Percentiles rank a stretch among this genome's conserved stretches.
Evolutionary conservation across 2,888 invertebrate genomes (phyloP).

Genomic region (Strigamia maritima): DNA sequence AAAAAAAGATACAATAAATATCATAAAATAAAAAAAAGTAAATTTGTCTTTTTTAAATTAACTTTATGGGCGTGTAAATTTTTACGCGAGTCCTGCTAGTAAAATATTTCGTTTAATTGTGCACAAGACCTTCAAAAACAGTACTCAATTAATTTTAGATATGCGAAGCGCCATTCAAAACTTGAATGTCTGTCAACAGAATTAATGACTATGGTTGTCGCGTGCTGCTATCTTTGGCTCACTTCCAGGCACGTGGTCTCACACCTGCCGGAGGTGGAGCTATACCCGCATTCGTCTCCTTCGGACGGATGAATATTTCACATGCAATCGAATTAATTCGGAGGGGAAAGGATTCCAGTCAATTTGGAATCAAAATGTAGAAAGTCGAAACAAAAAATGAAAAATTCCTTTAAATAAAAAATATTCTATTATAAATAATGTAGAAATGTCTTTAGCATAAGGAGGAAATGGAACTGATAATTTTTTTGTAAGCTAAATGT

Average conservation of each 20-base stretch:
- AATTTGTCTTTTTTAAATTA: too few relatives aligned
- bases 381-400: not conserved
- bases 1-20: too few relatives aligned
- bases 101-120: not conserved
- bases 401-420: too few relatives aligned
- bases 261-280: conserved; percentile 18
- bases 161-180: not conserved
- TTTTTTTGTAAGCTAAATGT: too few relatives aligned
- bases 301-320: not conserved
- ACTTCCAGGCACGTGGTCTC: not conserved
- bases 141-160: not conserved
- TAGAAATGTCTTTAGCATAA: too few relatives aligned
- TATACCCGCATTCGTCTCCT: not conserved
- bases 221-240: conserved; percentile 23
- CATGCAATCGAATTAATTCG: not conserved
- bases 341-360: not conserved
- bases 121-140: not conserved
- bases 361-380: not conserved
- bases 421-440: too few relatives aligned
- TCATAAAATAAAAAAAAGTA: too few relatives aligned
- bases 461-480: not conserved
- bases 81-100: not conserved
- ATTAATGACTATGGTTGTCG: conserved; percentile 15
- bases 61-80: too few relatives aligned
- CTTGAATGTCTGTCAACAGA: conserved; percentile 4